A percentile compares a stretch with the other conserved stretches of the same genome.
Evolutionary conservation across 2,113 vertebrate genomes (phyloP).

Genomic region (Leptocoma aspasia): DNA sequence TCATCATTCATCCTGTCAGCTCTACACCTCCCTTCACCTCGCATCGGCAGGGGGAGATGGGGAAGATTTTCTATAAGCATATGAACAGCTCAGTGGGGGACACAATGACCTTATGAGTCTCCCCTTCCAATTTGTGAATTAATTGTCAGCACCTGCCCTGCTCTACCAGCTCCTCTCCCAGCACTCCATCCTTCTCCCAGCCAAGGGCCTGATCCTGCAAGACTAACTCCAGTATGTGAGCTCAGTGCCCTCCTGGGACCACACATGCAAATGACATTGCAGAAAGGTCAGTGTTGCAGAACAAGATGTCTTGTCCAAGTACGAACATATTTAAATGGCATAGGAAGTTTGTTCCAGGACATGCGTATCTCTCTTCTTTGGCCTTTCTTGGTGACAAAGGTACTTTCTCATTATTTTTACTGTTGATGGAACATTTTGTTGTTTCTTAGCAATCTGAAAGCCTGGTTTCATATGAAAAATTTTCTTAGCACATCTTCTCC

Average conservation of each 20-base stretch:
- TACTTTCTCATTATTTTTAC: neutral
- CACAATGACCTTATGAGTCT: constrained; percentile 40
- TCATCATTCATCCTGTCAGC: constrained; percentile 71
- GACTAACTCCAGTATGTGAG: neutral
- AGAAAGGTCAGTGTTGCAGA: neutral
- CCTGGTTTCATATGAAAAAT: neutral
- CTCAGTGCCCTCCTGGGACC: neutral
- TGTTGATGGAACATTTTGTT: neutral
- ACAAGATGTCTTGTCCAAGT: neutral
- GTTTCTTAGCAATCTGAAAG: neutral
- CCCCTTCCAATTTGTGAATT: constrained; percentile 54
- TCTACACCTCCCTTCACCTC: constrained; percentile 14
- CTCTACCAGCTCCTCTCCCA: neutral
- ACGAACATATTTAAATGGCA: neutral
- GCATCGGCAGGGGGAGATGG: neutral
- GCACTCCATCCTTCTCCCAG: neutral
- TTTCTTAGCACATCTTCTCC: neutral
- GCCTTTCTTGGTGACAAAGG: neutral
- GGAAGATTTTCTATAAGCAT: constrained; percentile 43
- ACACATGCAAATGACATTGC: neutral
- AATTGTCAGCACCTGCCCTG: constrained; percentile 44
- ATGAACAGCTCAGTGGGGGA: constrained; percentile 57
- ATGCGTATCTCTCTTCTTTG: neutral
- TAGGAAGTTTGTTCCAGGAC: neutral
- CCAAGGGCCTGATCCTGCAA: neutral